Evolutionary conservation across 2,113 vertebrate species (phyloP).

Genomic region (Mesocricetus auratus): DNA sequence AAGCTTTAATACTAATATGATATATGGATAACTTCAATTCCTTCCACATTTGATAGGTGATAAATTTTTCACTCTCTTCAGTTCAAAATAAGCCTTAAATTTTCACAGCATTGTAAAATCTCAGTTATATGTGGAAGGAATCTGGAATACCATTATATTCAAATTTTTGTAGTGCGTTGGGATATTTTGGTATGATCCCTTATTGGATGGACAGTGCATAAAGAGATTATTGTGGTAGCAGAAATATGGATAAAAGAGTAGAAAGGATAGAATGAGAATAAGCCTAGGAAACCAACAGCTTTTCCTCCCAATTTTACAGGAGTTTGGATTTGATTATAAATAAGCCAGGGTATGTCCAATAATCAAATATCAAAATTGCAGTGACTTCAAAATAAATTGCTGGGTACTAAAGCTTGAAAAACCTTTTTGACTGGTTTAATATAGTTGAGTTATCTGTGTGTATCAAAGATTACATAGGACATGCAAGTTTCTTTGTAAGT

Average conservation of each 20-base stretch:
- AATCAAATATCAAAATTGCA: constrained; percentile 68
- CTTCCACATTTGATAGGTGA: not conserved
- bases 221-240: not conserved
- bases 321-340: constrained; percentile 59
- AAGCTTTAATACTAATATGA: constrained; percentile 43
- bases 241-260: not conserved
- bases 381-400: constrained; percentile 64
- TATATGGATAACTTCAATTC: constrained; percentile 40
- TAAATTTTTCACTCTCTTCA: not conserved
- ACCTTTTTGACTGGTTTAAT: constrained; percentile 53
- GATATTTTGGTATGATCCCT: not conserved
- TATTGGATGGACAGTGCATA: not conserved
- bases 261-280: constrained; percentile 20
- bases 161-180: not conserved
- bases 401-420: constrained; percentile 37
- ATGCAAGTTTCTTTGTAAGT: not conserved
- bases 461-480: not conserved
- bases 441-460: not conserved
- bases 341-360: constrained; percentile 60
- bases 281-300: constrained; percentile 21
- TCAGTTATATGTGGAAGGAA: not conserved
- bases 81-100: not conserved
- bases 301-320: constrained; percentile 33
- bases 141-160: not conserved
- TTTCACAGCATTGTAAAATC: constrained; percentile 3